Base-by-base conservation (phyloP, 1,140 invertebrate genomes). In the Himalopsyche phryganea region DNA sequence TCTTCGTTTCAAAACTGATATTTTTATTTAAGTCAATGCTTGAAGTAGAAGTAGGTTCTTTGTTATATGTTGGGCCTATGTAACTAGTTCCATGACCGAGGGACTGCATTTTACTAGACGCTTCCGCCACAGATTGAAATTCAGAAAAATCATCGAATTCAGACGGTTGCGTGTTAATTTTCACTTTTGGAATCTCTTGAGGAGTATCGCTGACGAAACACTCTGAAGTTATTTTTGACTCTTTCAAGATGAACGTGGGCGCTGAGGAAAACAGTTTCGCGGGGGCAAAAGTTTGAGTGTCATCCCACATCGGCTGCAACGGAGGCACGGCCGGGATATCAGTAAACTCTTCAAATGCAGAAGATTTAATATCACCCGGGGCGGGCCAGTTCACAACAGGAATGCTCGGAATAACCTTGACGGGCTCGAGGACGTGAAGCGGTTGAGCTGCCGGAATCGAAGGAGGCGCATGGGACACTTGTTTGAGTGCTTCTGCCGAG, bases 361-460 rank as follows among this genome's bases (percentile, higher is more conserved):
- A 49, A 7, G 48, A 69, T 53, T 75, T 77, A 0, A 78, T 71
- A 59, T 78, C 71, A 4, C 76, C 75, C 35, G 76, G 76, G 52
- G 71, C 69, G 7, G 76, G 76, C 76, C 76, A 78, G 63, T 78
- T 78, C 41, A 78, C 63, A 18, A 70, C 69, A 6, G 76, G 76
- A 44, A 73, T 68, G 2, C 63, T 59, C 14, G 71, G 72, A 56
- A 75, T 71, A 17, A 76, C 20, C 66, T 73, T 77, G 20, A 77
- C 69, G 10, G 76, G 76, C 58, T 77, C 69, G 55, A 78, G 65
- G 35, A 77, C 59, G 9, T 49, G 55, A 6, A 15, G 14, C 6
- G 49, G 47, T 19, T 49, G 46, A n/a, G n/a, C n/a, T n/a, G n/a
- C n/a, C n/a, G n/a, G n/a, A 50, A 46, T 19, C n/a, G 40, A 19